Base-by-base conservation (phyloP, 2,113 vertebrate genomes). In the Spea multiplicata region DNA sequence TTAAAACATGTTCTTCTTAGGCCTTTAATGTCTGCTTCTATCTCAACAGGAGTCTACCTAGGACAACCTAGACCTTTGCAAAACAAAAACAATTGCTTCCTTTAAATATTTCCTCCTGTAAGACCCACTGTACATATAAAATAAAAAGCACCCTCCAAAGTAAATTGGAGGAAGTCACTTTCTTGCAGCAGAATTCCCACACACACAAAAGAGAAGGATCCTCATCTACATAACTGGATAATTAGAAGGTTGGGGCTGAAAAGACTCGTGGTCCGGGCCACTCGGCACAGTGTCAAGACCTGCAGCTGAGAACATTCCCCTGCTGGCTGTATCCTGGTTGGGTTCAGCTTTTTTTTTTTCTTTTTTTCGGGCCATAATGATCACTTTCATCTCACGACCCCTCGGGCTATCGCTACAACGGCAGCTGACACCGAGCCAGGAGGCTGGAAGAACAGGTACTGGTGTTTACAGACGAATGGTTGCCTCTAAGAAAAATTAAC, bases 381-480 rank as follows among this genome's bases (percentile, higher is more conserved):
- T 74, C 47, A 44, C 78, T 80, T 80, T 80, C 78, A 80, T 80
- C 78, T 74, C 45, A 48, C 50, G 49, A 45, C 71, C 78, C 65
- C 78, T 53, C 50, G 49, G 78, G 78, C 78, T 61, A 80, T 64
- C 45, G 71, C 71, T 61, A 59, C 71, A 74, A 66, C 50, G 71
- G 71, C 78, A 71, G 49, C 55, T 67, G 71, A 80, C 64, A 74
- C 16, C 3, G n/a, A 67, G 78, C 71, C 78, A 73, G 69, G 10
- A 77, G 75, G 66, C 75, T 77, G 2, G 66, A 52, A 80, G 70
- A 80, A 80, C 78, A 80, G 78, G 78, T 80, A 80, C 74, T 73
- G 67, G 71, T 74, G 73, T 74, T 46, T 13, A 75, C 10, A 59
- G 10, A 5, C 55, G 8, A 13, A 59, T 13, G 50, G 9, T 59